These are phyloP conservation scores for Siniperca obscura DNA, from an alignment of 2,797 vertebrate species.

Conservation along the genomic window DNA sequence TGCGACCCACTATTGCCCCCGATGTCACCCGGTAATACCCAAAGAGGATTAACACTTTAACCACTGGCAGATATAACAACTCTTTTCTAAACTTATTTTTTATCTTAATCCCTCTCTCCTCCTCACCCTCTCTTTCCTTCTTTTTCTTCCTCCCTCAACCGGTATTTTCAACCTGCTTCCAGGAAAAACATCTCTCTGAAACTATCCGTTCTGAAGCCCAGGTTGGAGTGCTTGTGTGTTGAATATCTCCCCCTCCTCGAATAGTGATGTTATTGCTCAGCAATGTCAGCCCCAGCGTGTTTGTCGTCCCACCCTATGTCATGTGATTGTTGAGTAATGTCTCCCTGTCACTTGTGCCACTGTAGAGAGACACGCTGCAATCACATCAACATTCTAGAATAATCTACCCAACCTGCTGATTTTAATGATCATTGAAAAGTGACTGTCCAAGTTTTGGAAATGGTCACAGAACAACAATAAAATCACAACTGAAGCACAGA, in stretches of 20 bases:
- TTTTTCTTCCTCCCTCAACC: constrained; percentile 61
- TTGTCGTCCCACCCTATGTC: constrained; percentile 77
- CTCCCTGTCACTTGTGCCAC: constrained; percentile 67
- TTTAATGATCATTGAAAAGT: constrained; percentile 30
- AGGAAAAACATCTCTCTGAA: constrained; percentile 96
- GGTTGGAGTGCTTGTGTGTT: constrained; percentile 91
- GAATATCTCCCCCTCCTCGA: constrained; percentile 54
- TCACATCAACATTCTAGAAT: constrained; percentile 58
- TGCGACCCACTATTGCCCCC: constrained; percentile 91
- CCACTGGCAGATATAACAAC: constrained; percentile 58
- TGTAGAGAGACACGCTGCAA: constrained; percentile 54
- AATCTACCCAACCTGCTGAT: constrained; percentile 24
- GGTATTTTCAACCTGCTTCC: constrained; percentile 80
- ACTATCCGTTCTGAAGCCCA: constrained; percentile 93
- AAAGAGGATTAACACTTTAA: constrained; percentile 55
- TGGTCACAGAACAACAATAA: constrained; percentile 16
- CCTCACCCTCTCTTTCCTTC: constrained; percentile 83
- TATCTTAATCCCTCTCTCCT: constrained; percentile 65
- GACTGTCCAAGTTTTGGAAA: constrained; percentile 31
- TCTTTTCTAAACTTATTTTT: constrained; percentile 63
- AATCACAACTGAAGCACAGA: constrained; percentile 1
- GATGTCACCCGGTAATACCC: constrained; percentile 94
- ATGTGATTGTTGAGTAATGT: constrained; percentile 81
- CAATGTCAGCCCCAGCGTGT: constrained; percentile 81
- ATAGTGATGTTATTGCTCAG: constrained; percentile 80